Evolutionary conservation across 1,140 invertebrate genomes (phyloP), one percentile per base, ranked within the genome.

Genomic region (Bombus ignitus): DNA sequence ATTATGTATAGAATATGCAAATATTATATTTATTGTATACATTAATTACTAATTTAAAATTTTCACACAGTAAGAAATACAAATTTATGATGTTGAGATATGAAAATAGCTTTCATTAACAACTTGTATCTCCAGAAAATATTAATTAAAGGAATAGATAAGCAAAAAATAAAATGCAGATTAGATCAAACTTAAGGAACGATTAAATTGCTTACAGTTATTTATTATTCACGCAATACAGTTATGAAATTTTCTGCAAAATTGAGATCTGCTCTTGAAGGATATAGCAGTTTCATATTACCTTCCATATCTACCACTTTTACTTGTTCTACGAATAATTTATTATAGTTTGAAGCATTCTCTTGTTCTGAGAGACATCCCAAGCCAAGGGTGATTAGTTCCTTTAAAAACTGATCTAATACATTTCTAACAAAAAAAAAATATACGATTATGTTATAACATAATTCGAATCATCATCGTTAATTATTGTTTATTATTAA

Each of bases 251-350:
- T 89, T 65, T 94, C 94, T 68, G 96, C 95, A 88, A 95, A 96
- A 35, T 94, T 93, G 42, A 98, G 95, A 94, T 98, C 97, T 15
- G 96, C 96, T 90, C 97, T 95, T 1, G 97, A 97, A n/a, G 98
- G 98, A 95, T 97, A 98, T 8, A 98, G 96, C 35, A 96, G 95
- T 92, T 97, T 97, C 87, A 98, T 92, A 82, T 96, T 96, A 13
- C 97, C 97, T 81, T 97, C 96, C 3, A 94, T 89, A 92, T 97
- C 97, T 18, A 97, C 96, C 39, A 97, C 95, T 94, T 96, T 97
- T 0, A 98, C 96, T 95, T 98, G 97, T 89, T 97, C 95, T 22
- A 97, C 94, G 25, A 94, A 83, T 39, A 97, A 93, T 87, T 91
- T 90, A 89, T 94, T 88, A 59, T 85, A 92, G n/a, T 87, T 75